These are phyloP conservation scores for Phortica magna DNA, from an alignment of 2,888 invertebrate genomes.

Conservation along the genomic window DNA sequence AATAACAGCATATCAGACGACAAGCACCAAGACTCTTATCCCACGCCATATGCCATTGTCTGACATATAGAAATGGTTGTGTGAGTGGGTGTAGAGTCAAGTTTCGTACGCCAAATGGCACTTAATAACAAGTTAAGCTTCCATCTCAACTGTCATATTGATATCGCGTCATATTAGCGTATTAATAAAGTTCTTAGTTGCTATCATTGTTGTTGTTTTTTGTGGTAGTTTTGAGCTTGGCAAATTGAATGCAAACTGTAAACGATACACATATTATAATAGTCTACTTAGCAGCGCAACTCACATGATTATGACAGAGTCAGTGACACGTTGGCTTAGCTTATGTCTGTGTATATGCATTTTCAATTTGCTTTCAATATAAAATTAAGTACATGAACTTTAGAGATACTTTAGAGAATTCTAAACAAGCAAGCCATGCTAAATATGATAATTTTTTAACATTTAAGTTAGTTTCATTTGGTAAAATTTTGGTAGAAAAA, in stretches of 20 bases:
- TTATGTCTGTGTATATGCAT: background rate
- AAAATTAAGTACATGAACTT: too few species aligned
- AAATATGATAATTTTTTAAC: too few species aligned
- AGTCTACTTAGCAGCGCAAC: slow-evolving; percentile 15
- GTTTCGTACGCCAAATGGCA: background rate
- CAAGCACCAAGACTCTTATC: background rate
- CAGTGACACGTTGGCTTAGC: background rate
- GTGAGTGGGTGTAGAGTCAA: background rate
- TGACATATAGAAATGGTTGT: background rate
- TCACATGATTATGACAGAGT: background rate
- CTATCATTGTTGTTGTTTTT: background rate
- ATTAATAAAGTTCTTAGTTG: slow-evolving; percentile 7
- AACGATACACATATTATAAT: background rate
- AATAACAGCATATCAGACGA: slow-evolving; percentile 9
- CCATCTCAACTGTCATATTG: background rate
- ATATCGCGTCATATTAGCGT: background rate
- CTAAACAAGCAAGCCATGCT: too few species aligned
- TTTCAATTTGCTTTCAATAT: too few species aligned
- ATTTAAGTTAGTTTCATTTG: too few species aligned
- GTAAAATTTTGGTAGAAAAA: background rate
- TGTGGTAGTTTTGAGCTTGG: background rate
- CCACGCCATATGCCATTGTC: too few species aligned
- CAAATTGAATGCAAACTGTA: background rate
- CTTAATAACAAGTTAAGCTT: slow-evolving; percentile 4
- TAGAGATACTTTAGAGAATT: too few species aligned